phyloP scores from a whole-genome alignment of 2,888 invertebrate genomes.

The Ptychoptera contaminata region DNA sequence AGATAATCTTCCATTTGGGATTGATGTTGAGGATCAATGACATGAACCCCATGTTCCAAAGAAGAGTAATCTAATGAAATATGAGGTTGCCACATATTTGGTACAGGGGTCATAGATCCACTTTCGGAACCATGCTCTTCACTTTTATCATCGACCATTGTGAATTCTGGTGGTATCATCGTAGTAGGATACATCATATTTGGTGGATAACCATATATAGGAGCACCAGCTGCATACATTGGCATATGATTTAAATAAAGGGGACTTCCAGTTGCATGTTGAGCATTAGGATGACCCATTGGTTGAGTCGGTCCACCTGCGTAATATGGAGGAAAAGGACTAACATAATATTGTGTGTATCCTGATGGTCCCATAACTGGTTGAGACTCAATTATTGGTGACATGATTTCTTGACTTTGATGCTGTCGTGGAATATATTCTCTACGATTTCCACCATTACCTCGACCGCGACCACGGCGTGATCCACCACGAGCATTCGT shows the following conservation, averaged over 20 bases:
- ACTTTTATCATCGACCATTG: slow-evolving; percentile 20
- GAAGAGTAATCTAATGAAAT: slow-evolving; percentile 10
- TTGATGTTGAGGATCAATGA: not conserved
- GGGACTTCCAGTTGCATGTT: slow-evolving; percentile 26
- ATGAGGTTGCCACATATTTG: slow-evolving; percentile 21
- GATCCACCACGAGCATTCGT: slow-evolving; percentile 12
- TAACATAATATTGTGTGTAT: slow-evolving; percentile 10
- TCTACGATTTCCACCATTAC: slow-evolving; percentile 21
- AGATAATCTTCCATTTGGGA: slow-evolving; percentile 21
- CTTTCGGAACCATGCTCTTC: slow-evolving; percentile 17
- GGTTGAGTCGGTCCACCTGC: slow-evolving; percentile 19
- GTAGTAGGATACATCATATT: slow-evolving; percentile 20
- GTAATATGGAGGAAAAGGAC: slow-evolving; percentile 17
- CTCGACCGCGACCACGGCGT: slow-evolving; percentile 21
- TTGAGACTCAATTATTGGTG: slow-evolving; percentile 8
- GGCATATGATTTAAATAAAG: slow-evolving; percentile 21
- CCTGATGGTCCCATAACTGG: slow-evolving; percentile 4
- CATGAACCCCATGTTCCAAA: slow-evolving; percentile 16
- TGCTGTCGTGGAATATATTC: slow-evolving; percentile 20
- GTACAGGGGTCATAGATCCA: slow-evolving; percentile 13
- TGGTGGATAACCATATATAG: slow-evolving; percentile 20
- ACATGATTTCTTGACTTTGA: slow-evolving; percentile 9
- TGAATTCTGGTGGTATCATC: slow-evolving; percentile 23
- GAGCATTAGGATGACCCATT: slow-evolving; percentile 23
- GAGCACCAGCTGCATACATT: slow-evolving; percentile 18